These are phyloP conservation scores for Vultur gryphus DNA, from an alignment of 2,797 vertebrate species.

Conservation along the genomic window DNA sequence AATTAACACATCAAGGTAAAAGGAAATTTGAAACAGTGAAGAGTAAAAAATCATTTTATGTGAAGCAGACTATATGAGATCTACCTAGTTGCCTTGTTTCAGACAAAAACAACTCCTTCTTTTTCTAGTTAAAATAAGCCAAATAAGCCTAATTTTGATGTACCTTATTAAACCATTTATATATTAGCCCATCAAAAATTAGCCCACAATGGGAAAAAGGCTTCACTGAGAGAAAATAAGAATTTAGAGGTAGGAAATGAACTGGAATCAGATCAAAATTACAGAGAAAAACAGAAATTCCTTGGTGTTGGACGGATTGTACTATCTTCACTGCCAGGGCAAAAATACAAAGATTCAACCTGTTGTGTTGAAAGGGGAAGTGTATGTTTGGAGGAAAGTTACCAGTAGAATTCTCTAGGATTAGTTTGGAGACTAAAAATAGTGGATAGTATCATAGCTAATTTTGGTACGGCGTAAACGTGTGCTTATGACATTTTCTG, in stretches of 20 bases:
- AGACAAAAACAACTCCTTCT: neutral
- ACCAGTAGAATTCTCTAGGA: conserved; percentile 6
- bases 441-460: conserved; percentile 32
- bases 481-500: conserved; percentile 55
- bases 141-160: neutral
- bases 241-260: neutral
- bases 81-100: neutral
- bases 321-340: neutral
- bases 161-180: neutral
- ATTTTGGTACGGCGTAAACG: neutral
- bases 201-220: neutral
- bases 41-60: neutral
- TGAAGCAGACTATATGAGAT: neutral
- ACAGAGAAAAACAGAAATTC: neutral
- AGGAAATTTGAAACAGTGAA: neutral
- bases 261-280: neutral
- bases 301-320: neutral
- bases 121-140: neutral
- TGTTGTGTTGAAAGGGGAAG: neutral
- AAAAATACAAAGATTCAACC: neutral
- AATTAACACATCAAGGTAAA: neutral
- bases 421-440: conserved; percentile 50
- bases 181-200: neutral
- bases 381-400: neutral
- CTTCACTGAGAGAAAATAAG: neutral